These are phyloP conservation scores for Altica lythri DNA, from an alignment of 2,888 invertebrate genomes.

Conservation along the genomic window DNA sequence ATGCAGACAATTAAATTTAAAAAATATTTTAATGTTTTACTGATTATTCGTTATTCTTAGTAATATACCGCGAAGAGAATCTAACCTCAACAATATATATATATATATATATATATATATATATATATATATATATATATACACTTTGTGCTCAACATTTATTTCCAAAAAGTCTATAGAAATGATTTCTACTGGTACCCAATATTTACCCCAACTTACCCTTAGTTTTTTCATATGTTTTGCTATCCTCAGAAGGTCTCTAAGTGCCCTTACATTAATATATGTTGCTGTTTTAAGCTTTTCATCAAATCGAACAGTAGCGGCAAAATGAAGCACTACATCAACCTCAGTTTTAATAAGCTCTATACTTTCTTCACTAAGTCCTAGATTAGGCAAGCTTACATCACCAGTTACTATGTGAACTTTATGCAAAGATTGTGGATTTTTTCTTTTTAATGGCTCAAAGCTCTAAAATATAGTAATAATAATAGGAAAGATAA, in stretches of 20 bases:
- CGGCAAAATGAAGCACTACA: slow-evolving; percentile 76
- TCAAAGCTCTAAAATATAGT: slow-evolving; percentile 46
- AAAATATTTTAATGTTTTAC: no score
- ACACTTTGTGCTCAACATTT: neutral
- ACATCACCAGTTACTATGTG: slow-evolving; percentile 63
- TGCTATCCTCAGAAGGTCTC: slow-evolving; percentile 67
- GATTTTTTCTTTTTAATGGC: slow-evolving; percentile 57
- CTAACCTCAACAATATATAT: no score
- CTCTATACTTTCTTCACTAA: slow-evolving; percentile 57
- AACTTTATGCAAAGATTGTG: slow-evolving; percentile 63
- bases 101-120: no score
- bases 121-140: no score
- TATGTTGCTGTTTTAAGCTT: slow-evolving; percentile 67
- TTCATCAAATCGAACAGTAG: slow-evolving; percentile 78
- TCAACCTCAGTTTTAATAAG: slow-evolving; percentile 62
- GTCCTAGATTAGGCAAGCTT: slow-evolving; percentile 60
- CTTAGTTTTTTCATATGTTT: slow-evolving; percentile 68
- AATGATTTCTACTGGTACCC: no score
- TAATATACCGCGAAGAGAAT: no score
- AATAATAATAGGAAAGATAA: no score
- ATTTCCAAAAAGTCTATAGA: neutral
- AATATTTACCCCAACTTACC: no score
- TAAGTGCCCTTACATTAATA: slow-evolving; percentile 71
- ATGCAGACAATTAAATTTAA: no score
- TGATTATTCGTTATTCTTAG: no score